These are phyloP conservation scores for Xanthia togata DNA, from an alignment of 2,888 invertebrate genomes.

Conservation along the genomic window DNA sequence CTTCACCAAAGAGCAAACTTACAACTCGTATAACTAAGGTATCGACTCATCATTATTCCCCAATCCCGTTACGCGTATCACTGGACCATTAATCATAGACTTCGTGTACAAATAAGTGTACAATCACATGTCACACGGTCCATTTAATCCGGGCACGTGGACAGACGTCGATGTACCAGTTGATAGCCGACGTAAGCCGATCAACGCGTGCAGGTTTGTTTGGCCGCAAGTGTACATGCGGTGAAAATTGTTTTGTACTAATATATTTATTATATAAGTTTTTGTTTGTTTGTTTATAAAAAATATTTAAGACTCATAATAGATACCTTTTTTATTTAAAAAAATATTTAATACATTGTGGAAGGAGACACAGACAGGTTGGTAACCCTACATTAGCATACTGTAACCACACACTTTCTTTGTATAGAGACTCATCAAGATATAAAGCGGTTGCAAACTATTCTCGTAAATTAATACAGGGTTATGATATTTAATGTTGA, in stretches of 20 bases:
- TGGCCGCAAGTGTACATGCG: conserved; percentile 72
- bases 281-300: background rate
- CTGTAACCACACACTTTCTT: conserved; percentile 36
- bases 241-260: conserved; percentile 53
- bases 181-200: conserved; percentile 83
- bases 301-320: background rate
- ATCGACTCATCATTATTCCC: conserved; percentile 55
- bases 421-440: conserved; percentile 16
- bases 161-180: conserved; percentile 71
- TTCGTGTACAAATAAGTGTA: conserved; percentile 78
- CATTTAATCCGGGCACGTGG: conserved; percentile 84
- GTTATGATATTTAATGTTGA: too few relatives aligned
- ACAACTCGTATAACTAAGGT: conserved; percentile 11
- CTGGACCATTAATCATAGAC: conserved; percentile 79
- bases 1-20: background rate
- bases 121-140: conserved; percentile 78
- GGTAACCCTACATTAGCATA: conserved; percentile 35
- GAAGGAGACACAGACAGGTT: conserved; percentile 3
- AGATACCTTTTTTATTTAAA: too few relatives aligned
- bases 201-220: conserved; percentile 78
- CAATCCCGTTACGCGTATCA: conserved; percentile 76
- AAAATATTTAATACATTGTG: too few relatives aligned
- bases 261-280: background rate
- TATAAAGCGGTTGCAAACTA: conserved; percentile 45
- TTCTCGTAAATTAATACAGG: too few relatives aligned